A percentile compares a stretch with the other conserved stretches of the same genome.
Conservation (phyloP, 2,113 vertebrate species). For the Polypterus bichir region DNA sequence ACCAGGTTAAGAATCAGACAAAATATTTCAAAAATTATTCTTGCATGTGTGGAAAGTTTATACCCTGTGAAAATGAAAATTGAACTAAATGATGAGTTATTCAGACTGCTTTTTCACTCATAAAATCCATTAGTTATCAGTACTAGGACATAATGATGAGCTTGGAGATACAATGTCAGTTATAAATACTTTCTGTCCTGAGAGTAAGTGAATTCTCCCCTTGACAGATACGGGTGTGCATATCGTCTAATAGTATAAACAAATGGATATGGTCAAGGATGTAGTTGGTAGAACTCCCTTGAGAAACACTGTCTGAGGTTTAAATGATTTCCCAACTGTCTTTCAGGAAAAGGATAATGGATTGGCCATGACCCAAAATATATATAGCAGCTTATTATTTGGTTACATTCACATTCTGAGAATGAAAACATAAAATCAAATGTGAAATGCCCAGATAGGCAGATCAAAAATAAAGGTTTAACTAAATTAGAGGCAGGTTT, state of each 20-base stretch:
- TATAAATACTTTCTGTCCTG: not conserved
- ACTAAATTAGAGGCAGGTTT: not conserved
- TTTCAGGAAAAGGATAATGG: not conserved
- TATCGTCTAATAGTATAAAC: not conserved
- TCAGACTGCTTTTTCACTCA: not conserved
- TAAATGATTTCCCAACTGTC: not conserved
- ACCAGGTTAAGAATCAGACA: no score
- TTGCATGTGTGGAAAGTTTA: no score
- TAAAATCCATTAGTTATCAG: not conserved
- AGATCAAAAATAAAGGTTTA: constrained; percentile 7
- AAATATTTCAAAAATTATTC: no score
- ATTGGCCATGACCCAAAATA: not conserved
- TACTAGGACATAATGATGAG: not conserved
- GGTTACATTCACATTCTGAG: constrained; percentile 18
- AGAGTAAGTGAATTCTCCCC: not conserved
- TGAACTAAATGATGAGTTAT: constrained; percentile 4
- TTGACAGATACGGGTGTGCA: not conserved
- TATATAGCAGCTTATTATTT: not conserved
- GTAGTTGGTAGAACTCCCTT: not conserved
- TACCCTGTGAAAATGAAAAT: no score
- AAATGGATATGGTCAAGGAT: not conserved
- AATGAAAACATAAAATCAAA: constrained; percentile 18
- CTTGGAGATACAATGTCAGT: not conserved
- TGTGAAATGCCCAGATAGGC: no score
- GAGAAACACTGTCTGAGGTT: not conserved